Percentiles rank a stretch among this genome's conserved stretches.
Evolutionary conservation across 2,888 invertebrate genomes (phyloP).

Genomic region (Meloe dianella): DNA sequence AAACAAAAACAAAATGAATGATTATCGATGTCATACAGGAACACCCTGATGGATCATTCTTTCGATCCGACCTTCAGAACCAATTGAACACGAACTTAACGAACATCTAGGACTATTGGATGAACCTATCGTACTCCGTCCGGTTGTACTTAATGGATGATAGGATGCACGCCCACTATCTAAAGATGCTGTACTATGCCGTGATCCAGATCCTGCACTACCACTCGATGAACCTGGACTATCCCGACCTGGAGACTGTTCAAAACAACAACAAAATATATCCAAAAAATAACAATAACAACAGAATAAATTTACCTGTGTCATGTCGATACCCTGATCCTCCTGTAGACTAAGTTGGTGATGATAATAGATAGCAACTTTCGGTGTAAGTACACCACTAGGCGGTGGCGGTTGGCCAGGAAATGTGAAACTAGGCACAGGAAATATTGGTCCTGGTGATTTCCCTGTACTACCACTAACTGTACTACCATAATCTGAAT

Average conservation of each 20-base stretch:
- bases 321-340: slow-evolving; percentile 88
- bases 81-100: slow-evolving; percentile 79
- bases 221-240: slow-evolving; percentile 90
- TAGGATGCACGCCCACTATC: slow-evolving; percentile 93
- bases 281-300: neutral
- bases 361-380: slow-evolving; percentile 80
- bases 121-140: slow-evolving; percentile 60
- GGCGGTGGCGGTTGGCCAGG: slow-evolving; percentile 68
- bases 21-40: slow-evolving; percentile 60
- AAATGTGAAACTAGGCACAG: slow-evolving; percentile 76
- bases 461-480: slow-evolving; percentile 71
- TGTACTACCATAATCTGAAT: slow-evolving; percentile 70
- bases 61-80: slow-evolving; percentile 75
- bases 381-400: slow-evolving; percentile 73
- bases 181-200: slow-evolving; percentile 87
- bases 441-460: slow-evolving; percentile 69
- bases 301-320: slow-evolving; percentile 65
- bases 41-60: slow-evolving; percentile 74
- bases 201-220: slow-evolving; percentile 84
- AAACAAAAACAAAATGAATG: neutral
- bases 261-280: slow-evolving; percentile 23
- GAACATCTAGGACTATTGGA: slow-evolving; percentile 72
- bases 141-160: slow-evolving; percentile 63
- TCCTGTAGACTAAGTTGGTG: slow-evolving; percentile 83
- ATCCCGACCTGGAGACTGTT: slow-evolving; percentile 89